Evolutionary conservation across 2,113 vertebrate species (phyloP).

Genomic region (Suricata suricatta): DNA sequence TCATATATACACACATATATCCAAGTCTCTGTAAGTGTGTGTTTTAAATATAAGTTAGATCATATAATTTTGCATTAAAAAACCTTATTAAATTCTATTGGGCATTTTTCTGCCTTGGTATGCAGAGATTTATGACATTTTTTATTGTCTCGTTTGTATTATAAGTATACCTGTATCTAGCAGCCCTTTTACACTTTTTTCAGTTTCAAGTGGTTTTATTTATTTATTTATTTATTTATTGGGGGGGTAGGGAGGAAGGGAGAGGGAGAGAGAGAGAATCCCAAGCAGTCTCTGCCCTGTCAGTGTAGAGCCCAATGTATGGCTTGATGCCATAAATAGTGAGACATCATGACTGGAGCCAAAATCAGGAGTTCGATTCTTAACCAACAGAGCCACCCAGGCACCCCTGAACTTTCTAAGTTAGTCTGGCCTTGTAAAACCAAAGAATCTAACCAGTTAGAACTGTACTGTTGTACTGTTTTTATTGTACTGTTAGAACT

Average conservation of each 20-base stretch:
- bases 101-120: background rate
- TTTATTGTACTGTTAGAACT: background rate
- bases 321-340: too few relatives aligned
- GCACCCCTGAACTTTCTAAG: background rate
- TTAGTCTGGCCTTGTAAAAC: conserved; percentile 13
- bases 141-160: background rate
- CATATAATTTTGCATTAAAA: background rate
- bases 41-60: background rate
- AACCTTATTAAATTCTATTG: background rate
- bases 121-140: background rate
- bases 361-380: too few relatives aligned
- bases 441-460: background rate
- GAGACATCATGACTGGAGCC: too few relatives aligned
- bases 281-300: too few relatives aligned
- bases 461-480: background rate
- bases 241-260: too few relatives aligned
- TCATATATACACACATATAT: background rate
- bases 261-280: too few relatives aligned
- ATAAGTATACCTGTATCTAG: background rate
- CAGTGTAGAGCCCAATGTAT: too few relatives aligned
- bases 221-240: too few relatives aligned
- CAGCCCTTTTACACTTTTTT: background rate
- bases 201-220: too few relatives aligned
- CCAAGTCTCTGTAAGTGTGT: background rate
- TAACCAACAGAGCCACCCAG: too few relatives aligned